Conservation (phyloP, 1,140 invertebrate species). For the Drosophila kohkoa region DNA sequence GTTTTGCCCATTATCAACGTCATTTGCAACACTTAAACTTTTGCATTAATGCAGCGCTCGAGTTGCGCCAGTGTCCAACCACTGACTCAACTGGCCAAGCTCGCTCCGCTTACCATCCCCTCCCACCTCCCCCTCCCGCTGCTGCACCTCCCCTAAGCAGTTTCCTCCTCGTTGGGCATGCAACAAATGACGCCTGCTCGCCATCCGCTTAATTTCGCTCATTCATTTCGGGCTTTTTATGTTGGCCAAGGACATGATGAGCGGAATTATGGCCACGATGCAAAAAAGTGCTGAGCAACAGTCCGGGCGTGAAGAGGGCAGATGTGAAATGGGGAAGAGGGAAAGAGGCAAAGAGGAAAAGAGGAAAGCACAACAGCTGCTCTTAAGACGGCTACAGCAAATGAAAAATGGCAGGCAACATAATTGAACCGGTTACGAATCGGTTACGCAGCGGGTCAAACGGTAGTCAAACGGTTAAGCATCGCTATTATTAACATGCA, state of each 20-base stretch:
- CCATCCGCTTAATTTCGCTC: constrained; percentile 53
- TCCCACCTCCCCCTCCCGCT: background rate
- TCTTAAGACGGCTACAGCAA: constrained; percentile 4
- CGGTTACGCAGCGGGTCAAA: background rate
- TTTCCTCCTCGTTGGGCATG: background rate
- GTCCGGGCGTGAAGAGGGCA: background rate
- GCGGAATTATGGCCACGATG: constrained; percentile 34
- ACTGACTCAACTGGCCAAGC: constrained; percentile 40
- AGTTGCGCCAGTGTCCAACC: constrained; percentile 33
- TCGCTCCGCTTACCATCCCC: constrained; percentile 10
- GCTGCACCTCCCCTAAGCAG: background rate
- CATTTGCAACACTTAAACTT: constrained; percentile 61
- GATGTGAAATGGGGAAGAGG: background rate
- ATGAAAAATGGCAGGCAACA: background rate
- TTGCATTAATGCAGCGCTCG: constrained; percentile 52
- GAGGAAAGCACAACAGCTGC: constrained; percentile 7
- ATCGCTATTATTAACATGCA: background rate
- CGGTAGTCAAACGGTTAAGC: too few species aligned
- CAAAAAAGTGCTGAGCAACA: too few species aligned
- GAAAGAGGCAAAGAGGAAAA: background rate
- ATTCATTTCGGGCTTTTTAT: constrained; percentile 53
- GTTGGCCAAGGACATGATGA: constrained; percentile 52
- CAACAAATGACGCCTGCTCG: background rate
- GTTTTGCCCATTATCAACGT: constrained; percentile 54
- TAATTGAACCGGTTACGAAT: background rate